These are phyloP conservation scores for Lontra canadensis DNA, from an alignment of 2,113 vertebrate species.

Conservation along the genomic window DNA sequence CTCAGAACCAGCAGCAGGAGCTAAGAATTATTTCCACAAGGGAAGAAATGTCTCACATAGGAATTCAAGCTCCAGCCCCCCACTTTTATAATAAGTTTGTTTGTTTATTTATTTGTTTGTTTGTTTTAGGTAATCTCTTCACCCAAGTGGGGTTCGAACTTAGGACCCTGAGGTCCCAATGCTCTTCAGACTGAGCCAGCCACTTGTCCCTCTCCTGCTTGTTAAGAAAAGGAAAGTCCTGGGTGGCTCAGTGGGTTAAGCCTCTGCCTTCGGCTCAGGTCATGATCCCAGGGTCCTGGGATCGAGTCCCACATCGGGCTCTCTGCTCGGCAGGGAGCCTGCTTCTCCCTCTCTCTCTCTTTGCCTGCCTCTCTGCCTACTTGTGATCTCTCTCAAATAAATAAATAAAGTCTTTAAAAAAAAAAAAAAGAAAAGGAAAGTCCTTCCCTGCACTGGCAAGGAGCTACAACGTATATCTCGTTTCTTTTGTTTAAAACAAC, in stretches of 20 bases:
- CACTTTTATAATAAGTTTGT: background rate
- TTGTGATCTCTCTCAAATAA: no score
- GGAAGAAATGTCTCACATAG: background rate
- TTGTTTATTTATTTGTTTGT: background rate
- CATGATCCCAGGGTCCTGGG: no score
- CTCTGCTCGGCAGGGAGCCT: no score
- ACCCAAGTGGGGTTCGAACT: background rate
- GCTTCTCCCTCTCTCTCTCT: no score
- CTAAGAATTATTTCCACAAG: background rate
- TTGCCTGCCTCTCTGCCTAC: no score
- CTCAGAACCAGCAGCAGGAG: background rate
- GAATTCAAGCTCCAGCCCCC: background rate
- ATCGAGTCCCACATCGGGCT: no score
- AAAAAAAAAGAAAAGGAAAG: background rate
- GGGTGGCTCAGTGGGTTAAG: no score
- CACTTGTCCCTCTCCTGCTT: background rate
- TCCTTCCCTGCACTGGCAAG: background rate
- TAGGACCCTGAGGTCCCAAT: background rate
- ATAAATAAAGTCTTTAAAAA: no score
- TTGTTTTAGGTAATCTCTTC: background rate
- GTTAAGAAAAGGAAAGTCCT: background rate
- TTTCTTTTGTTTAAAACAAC: background rate
- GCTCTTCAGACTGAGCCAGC: background rate
- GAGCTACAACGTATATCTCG: background rate
- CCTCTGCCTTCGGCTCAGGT: no score